These are phyloP conservation scores for Caretta caretta DNA, from an alignment of 2,113 vertebrate genomes.

Conservation along the genomic window DNA sequence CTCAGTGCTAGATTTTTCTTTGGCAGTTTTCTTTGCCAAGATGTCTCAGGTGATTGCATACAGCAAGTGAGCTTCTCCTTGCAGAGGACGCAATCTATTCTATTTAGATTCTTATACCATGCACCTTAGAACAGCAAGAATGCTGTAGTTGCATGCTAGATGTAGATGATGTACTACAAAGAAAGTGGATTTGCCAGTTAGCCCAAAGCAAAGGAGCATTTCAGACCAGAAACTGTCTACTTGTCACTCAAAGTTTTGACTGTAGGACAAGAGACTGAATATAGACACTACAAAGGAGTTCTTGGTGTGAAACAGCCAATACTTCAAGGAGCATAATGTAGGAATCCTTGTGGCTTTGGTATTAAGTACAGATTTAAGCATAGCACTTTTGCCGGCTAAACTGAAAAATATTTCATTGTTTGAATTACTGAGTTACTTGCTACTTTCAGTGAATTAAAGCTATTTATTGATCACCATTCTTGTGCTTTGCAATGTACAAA, in stretches of 20 bases:
- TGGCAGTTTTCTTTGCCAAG: neutral
- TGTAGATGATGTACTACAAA: neutral
- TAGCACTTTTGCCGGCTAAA: neutral
- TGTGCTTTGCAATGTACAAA: neutral
- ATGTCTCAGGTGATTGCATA: neutral
- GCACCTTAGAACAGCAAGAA: neutral
- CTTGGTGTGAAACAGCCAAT: neutral
- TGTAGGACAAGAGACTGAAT: neutral
- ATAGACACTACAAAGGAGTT: neutral
- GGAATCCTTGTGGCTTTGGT: neutral
- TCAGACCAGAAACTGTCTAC: neutral
- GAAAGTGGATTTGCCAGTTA: neutral
- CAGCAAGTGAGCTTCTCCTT: neutral
- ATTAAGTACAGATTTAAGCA: neutral
- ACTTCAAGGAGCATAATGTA: neutral
- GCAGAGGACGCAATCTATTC: neutral
- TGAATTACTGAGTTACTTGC: neutral
- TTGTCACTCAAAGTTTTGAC: neutral
- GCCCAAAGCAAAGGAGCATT: neutral
- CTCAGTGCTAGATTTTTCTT: neutral
- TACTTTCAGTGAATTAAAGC: neutral
- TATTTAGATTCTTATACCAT: neutral
- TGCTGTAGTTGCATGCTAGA: neutral
- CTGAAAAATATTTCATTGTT: neutral
- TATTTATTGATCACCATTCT: neutral